A percentile compares a stretch with the other conserved stretches of the same genome.
Conservation (phyloP, 2,797 vertebrate genomes). For the Epinephelus awoara region DNA sequence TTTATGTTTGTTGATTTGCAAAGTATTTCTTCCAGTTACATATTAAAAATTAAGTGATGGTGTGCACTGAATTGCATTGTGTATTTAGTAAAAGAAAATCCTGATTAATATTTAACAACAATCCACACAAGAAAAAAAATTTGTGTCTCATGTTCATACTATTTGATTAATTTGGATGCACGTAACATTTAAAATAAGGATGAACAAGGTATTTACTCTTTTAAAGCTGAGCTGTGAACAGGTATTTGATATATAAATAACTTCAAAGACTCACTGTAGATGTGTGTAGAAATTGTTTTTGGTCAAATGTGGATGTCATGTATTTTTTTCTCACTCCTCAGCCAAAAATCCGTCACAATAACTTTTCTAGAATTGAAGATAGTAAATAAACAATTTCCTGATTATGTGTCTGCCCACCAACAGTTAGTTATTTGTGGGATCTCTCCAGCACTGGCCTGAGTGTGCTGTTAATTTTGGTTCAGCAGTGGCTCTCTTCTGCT, state of each 20-base stretch:
- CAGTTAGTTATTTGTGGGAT: slow-evolving; percentile 24
- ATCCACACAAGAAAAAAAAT: slow-evolving; percentile 13
- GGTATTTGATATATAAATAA: slow-evolving; percentile 24
- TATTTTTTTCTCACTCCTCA: background rate
- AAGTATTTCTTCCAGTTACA: background rate
- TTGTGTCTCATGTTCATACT: slow-evolving; percentile 14
- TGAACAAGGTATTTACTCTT: background rate
- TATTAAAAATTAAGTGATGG: slow-evolving; percentile 1
- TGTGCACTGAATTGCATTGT: slow-evolving; percentile 16
- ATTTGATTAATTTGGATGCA: background rate
- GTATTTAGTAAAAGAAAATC: slow-evolving; percentile 9
- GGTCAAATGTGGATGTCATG: background rate
- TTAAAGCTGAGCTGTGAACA: slow-evolving; percentile 32
- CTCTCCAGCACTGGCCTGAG: slow-evolving; percentile 40
- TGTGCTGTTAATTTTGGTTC: slow-evolving; percentile 30
- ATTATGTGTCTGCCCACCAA: background rate
- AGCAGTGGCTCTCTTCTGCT: slow-evolving; percentile 44
- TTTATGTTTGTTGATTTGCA: background rate
- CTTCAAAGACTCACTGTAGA: background rate
- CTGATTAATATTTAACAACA: slow-evolving; percentile 1
- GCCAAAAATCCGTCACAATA: background rate
- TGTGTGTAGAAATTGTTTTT: background rate
- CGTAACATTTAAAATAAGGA: background rate
- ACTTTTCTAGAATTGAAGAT: background rate
- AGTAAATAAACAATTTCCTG: slow-evolving; percentile 13